These are phyloP conservation scores for Zygaena filipendulae DNA, from an alignment of 2,888 invertebrate species.

Conservation along the genomic window DNA sequence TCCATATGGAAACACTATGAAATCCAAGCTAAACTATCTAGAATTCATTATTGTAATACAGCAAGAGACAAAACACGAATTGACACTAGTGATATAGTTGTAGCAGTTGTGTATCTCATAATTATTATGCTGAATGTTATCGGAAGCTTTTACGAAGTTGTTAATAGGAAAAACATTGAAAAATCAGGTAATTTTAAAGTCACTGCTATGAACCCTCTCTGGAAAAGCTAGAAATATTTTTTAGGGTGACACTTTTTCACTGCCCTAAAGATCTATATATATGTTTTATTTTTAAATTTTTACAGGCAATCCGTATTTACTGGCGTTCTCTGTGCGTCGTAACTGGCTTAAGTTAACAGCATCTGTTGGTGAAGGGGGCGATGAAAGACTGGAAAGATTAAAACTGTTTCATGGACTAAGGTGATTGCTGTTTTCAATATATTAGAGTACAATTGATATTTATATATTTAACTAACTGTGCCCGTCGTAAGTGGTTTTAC, in stretches of 20 bases:
- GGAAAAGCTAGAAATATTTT: no score
- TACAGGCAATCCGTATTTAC: slow-evolving; percentile 43
- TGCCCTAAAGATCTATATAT: no score
- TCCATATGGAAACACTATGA: slow-evolving; percentile 32
- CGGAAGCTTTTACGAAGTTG: slow-evolving; percentile 38
- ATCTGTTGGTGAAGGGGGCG: slow-evolving; percentile 27
- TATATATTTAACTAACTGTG: no score
- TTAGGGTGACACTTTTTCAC: no score
- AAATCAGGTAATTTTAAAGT: slow-evolving; percentile 31
- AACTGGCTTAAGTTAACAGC: slow-evolving; percentile 44
- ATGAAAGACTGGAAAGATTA: slow-evolving; percentile 39
- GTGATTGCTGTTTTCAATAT: slow-evolving; percentile 24
- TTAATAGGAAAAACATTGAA: slow-evolving; percentile 16
- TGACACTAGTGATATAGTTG: slow-evolving; percentile 31
- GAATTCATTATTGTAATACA: slow-evolving; percentile 31
- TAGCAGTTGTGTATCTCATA: slow-evolving; percentile 30
- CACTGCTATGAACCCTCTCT: no score
- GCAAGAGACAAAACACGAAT: slow-evolving; percentile 21
- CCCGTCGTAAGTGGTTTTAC: no score
- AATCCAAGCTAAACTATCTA: slow-evolving; percentile 28
- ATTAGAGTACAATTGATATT: no score
- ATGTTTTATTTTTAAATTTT: slow-evolving; percentile 10
- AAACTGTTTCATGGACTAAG: slow-evolving; percentile 48
- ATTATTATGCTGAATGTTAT: slow-evolving; percentile 31
- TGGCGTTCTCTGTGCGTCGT: slow-evolving; percentile 41